phyloP scores from a whole-genome alignment of 1,140 invertebrate genomes.

The Rhopalosiphum maidis region DNA sequence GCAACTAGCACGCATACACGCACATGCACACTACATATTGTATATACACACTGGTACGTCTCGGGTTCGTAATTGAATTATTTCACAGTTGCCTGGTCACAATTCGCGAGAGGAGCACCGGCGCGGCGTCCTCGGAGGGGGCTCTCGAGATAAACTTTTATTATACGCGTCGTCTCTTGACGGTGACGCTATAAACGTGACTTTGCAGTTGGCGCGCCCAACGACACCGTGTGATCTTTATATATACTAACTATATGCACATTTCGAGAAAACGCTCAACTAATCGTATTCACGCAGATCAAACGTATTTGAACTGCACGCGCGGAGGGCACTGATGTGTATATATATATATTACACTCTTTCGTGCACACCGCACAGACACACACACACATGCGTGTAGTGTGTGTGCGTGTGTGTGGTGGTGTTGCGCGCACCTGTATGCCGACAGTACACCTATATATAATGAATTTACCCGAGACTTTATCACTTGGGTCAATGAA shows the following conservation, averaged over 20 bases:
- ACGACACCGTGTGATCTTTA: background rate
- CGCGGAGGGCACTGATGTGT: background rate
- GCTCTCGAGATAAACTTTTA: conserved; percentile 21
- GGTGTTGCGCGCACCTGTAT: background rate
- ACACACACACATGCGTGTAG: background rate
- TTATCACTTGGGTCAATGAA: background rate
- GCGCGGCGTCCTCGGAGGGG: background rate
- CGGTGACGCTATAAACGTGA: conserved; percentile 2
- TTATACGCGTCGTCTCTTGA: background rate
- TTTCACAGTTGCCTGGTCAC: conserved; percentile 35
- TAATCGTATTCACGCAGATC: conserved; percentile 2
- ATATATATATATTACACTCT: background rate
- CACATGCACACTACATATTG: background rate
- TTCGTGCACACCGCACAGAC: background rate
- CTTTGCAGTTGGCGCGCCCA: background rate
- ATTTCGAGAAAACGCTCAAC: background rate
- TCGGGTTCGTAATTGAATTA: conserved; percentile 24
- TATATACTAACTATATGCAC: background rate
- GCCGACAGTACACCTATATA: background rate
- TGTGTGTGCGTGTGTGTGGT: background rate
- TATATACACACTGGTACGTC: background rate
- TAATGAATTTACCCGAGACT: background rate
- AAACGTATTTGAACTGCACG: background rate
- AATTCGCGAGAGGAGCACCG: background rate
- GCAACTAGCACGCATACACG: background rate